Conservation (phyloP, 2,797 vertebrate species). For the Spondyliosoma cantharus region DNA sequence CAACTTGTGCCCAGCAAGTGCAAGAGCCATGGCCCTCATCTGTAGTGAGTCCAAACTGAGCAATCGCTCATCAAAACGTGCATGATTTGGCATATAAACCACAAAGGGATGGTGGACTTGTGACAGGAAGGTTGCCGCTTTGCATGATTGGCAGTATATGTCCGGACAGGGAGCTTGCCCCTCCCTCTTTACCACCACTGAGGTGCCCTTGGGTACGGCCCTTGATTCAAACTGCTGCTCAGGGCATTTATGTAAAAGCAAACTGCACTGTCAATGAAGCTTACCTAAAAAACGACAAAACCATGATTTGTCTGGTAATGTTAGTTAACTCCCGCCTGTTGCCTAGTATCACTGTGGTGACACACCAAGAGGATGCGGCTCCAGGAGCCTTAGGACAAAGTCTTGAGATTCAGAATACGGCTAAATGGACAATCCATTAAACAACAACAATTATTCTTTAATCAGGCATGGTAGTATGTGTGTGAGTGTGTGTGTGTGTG, state of each 20-base stretch:
- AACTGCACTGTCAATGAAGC: too few relatives aligned
- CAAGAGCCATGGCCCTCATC: neutral
- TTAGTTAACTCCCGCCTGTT: neutral
- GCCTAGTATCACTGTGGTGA: neutral
- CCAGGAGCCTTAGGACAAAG: neutral
- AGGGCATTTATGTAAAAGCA: neutral
- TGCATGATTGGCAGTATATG: neutral
- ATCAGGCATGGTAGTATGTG: conserved; percentile 15
- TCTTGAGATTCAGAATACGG: neutral
- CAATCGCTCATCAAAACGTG: neutral
- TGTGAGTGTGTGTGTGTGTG: neutral
- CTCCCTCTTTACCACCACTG: conserved; percentile 1
- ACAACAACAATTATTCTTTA: conserved; percentile 22
- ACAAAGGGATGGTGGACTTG: neutral
- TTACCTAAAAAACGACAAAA: too few relatives aligned
- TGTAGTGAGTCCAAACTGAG: neutral
- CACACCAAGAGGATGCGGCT: neutral
- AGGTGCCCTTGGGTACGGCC: neutral
- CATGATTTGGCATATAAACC: neutral
- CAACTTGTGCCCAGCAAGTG: neutral
- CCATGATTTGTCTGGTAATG: neutral
- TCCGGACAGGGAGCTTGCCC: too few relatives aligned
- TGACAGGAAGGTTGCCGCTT: neutral
- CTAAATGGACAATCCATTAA: conserved; percentile 29
- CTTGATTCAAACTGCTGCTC: neutral